Evolutionary conservation across 2,888 invertebrate species (phyloP).

Genomic region (Chymomyza amoena): DNA sequence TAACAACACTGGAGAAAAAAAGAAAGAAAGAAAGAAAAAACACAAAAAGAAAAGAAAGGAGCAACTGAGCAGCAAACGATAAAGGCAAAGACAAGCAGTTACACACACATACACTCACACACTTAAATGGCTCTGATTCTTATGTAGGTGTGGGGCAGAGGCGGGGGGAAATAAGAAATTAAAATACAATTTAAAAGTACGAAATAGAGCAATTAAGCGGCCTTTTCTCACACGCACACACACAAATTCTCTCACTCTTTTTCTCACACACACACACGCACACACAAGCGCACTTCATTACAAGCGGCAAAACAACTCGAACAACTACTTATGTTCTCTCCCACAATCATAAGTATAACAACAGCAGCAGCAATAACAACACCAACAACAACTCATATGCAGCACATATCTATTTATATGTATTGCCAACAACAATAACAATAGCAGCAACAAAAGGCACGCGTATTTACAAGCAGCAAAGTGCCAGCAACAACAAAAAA

Average conservation of each 20-base stretch:
- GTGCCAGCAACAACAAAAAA: constrained; percentile 29
- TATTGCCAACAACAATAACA: constrained; percentile 4
- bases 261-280: constrained; percentile 10
- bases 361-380: constrained; percentile 26
- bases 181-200: constrained; percentile 73
- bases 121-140: constrained; percentile 16
- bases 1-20: constrained; percentile 37
- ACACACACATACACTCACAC: not conserved
- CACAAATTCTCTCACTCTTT: constrained; percentile 15
- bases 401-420: constrained; percentile 1
- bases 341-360: constrained; percentile 10
- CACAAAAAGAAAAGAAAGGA: constrained; percentile 17
- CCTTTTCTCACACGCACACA: constrained; percentile 30
- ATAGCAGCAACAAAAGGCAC: constrained; percentile 56
- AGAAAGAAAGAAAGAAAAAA: constrained; percentile 8
- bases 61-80: not conserved
- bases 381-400: not conserved
- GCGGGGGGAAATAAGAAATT: constrained; percentile 54
- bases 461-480: constrained; percentile 22
- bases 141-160: not conserved
- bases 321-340: constrained; percentile 23
- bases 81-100: not conserved
- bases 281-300: constrained; percentile 45
- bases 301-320: constrained; percentile 49
- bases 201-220: constrained; percentile 71